Percentiles rank a stretch among this genome's conserved stretches.
These are phyloP conservation scores for Harpalus rufipes DNA, from an alignment of 2,888 invertebrate genomes.

Conservation along the genomic window DNA sequence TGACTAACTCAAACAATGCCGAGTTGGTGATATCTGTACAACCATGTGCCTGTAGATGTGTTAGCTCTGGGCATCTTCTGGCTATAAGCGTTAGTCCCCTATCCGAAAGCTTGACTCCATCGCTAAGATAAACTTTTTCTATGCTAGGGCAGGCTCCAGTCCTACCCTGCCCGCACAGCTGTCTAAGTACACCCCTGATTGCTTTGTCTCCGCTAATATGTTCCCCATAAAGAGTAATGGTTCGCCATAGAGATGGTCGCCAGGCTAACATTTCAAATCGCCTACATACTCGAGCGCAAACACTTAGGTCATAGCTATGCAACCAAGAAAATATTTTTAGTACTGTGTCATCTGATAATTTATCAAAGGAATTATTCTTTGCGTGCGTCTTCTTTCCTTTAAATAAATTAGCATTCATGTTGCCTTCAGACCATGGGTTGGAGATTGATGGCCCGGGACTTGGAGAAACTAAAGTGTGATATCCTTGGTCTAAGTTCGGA, in stretches of 20 bases:
- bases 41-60: conserved; percentile 88
- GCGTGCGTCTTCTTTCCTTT: conserved; percentile 74
- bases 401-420: conserved; percentile 72
- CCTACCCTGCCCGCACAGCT: conserved; percentile 83
- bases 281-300: conserved; percentile 86
- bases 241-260: conserved; percentile 88
- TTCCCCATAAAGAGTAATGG: conserved; percentile 82
- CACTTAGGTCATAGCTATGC: conserved; percentile 85
- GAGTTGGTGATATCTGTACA: conserved; percentile 87
- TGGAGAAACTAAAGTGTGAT: conserved; percentile 86
- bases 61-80: conserved; percentile 89
- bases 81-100: conserved; percentile 87
- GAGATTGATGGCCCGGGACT: conserved; percentile 78
- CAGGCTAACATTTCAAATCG: conserved; percentile 88
- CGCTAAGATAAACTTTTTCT: conserved; percentile 83
- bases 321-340: conserved; percentile 86
- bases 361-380: conserved; percentile 80
- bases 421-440: conserved; percentile 75
- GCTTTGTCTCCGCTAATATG: conserved; percentile 83
- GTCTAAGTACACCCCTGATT: conserved; percentile 81
- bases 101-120: conserved; percentile 87
- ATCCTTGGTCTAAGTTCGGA: conserved; percentile 89
- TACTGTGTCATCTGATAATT: conserved; percentile 84
- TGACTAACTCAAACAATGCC: conserved; percentile 87
- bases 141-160: conserved; percentile 85